phyloP scores from a whole-genome alignment of 2,113 vertebrate species.

The Macaca nemestrina region DNA sequence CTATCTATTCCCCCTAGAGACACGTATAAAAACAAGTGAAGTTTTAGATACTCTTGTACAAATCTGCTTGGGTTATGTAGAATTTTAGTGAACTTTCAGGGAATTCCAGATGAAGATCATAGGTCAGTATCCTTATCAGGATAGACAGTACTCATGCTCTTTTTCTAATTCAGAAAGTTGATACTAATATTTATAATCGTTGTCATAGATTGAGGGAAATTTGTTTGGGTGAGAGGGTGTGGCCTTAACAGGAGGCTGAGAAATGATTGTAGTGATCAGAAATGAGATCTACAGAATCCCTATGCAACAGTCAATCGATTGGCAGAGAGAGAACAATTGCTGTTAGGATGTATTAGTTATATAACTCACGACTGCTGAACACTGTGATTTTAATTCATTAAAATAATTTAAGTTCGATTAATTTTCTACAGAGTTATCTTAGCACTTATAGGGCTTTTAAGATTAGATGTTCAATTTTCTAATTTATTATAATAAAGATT shows the following conservation, averaged over 20 bases:
- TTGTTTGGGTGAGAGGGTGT: not conserved
- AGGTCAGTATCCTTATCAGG: not conserved
- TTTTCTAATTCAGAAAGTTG: not conserved
- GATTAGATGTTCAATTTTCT: not conserved
- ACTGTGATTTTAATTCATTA: not conserved
- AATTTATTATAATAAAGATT: not conserved
- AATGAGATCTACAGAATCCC: not conserved
- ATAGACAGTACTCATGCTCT: not conserved
- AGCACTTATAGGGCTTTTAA: not conserved
- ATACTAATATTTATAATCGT: conserved; percentile 7
- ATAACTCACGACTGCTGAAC: not conserved
- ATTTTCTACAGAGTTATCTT: not conserved
- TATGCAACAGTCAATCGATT: not conserved
- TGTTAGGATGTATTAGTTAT: not conserved
- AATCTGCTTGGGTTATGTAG: not conserved
- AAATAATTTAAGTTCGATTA: not conserved
- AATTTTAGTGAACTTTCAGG: not conserved
- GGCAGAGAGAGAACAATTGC: not conserved
- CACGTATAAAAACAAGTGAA: conserved; percentile 9
- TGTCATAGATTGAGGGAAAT: not conserved
- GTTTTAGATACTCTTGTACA: not conserved
- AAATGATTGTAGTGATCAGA: not conserved
- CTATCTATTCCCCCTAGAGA: not conserved
- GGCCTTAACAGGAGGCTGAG: not conserved
- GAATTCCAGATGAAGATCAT: not conserved